These are phyloP conservation scores for Cosmorhoe ocellata DNA, from an alignment of 2,888 invertebrate genomes.

Conservation along the genomic window DNA sequence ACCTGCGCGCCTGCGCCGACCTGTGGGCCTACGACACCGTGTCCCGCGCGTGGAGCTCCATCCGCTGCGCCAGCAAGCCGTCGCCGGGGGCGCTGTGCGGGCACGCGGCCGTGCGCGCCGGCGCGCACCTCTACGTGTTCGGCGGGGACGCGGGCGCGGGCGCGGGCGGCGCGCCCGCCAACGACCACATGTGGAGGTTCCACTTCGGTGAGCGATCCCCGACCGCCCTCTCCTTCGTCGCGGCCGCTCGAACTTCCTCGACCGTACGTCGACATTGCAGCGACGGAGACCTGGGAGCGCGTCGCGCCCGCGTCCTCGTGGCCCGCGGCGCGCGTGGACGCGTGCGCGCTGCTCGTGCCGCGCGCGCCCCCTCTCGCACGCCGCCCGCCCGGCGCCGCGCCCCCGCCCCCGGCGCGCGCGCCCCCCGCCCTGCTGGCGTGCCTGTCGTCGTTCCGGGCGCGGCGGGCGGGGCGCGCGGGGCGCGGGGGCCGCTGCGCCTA, in stretches of 20 bases:
- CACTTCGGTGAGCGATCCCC: constrained; percentile 85
- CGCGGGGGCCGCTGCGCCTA: constrained; percentile 85
- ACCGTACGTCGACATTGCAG: constrained; percentile 58
- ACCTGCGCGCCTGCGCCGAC: constrained; percentile 89
- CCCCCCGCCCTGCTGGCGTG: constrained; percentile 83
- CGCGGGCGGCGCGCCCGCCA: constrained; percentile 65
- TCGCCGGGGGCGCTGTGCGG: constrained; percentile 88
- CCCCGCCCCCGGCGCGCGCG: constrained; percentile 58
- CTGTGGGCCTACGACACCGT: constrained; percentile 91
- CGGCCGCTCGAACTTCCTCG: no score
- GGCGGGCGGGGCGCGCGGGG: constrained; percentile 79
- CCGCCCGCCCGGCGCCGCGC: constrained; percentile 52
- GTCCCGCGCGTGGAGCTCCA: constrained; percentile 84
- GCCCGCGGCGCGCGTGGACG: constrained; percentile 87
- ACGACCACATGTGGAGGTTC: constrained; percentile 91
- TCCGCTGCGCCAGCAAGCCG: constrained; percentile 84
- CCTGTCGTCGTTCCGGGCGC: constrained; percentile 86
- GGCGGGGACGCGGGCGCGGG: constrained; percentile 89
- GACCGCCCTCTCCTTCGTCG: background rate
- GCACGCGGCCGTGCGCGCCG: constrained; percentile 89
- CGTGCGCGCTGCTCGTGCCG: constrained; percentile 85
- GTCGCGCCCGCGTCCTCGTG: constrained; percentile 83
- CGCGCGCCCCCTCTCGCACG: constrained; percentile 52
- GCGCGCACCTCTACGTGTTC: constrained; percentile 90
- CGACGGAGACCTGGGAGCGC: constrained; percentile 89